A percentile compares a stretch with the other conserved stretches of the same genome.
These are phyloP conservation scores for Tamias sibiricus DNA, from an alignment of 2,113 vertebrate genomes.

Conservation along the genomic window DNA sequence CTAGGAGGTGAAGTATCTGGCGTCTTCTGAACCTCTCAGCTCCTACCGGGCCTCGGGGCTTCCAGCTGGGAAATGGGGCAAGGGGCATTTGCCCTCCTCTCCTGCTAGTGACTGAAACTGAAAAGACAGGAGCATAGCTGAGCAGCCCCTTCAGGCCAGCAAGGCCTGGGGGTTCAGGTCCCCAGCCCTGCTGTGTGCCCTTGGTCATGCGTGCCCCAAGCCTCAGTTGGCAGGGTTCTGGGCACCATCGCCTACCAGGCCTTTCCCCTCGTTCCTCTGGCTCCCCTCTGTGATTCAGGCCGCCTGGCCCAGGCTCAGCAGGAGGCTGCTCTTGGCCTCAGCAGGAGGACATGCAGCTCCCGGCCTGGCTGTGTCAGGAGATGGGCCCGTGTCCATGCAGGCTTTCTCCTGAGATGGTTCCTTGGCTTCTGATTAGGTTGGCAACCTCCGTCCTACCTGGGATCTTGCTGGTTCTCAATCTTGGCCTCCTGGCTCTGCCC, in stretches of 20 bases:
- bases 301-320: neutral
- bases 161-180: neutral
- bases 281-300: slow-evolving; percentile 33
- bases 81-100: neutral
- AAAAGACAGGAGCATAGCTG: neutral
- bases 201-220: accelerated
- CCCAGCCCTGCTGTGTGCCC: accelerated
- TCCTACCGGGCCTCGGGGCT: neutral
- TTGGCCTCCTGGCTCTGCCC: neutral
- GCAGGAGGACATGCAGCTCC: accelerated
- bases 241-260: neutral
- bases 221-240: slow-evolving; percentile 44
- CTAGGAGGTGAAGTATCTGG: accelerated
- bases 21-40: no score
- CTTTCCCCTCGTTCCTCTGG: slow-evolving; percentile 62
- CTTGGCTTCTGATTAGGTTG: neutral
- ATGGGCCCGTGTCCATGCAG: accelerated
- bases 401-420: neutral
- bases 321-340: slow-evolving; percentile 32
- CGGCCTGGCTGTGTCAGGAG: neutral
- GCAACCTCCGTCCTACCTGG: neutral
- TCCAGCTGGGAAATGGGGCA: neutral
- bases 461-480: neutral
- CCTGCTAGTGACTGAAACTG: neutral
- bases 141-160: neutral